Base-by-base conservation (phyloP, 2,797 vertebrate species). In the Enteromius thamalakanensis region DNA sequence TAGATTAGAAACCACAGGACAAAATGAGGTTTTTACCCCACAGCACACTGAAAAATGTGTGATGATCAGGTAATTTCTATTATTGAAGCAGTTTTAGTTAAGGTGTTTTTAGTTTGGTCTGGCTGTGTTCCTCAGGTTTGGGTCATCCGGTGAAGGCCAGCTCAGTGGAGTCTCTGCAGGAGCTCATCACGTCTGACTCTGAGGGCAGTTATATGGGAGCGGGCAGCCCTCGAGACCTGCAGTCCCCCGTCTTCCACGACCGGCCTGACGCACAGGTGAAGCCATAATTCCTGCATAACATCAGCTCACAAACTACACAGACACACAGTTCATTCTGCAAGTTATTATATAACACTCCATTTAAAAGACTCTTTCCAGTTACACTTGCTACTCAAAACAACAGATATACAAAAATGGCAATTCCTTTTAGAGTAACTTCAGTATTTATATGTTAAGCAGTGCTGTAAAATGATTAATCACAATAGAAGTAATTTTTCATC, bases 131-230 rank as follows among this genome's bases (percentile, higher is more conserved):
- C 17, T 10, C 42, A 78, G 76, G 60, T 65, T 9, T 65, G 40
- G 23, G 83, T 21, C 14, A 58, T 60, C 93, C 95, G 47, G 93
- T 88, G 87, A 97, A 96, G 85, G 93, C 94, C 26, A 97, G 94
- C 91, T 99, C 97, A 5, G 90, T 95, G 40, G 98, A 99, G 86
- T 99, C 98, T n/a, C 95, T 99, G 90, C 96, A 96, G 89, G 98
- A 99, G 85, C 91, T 97, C 58, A 86, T 98, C 89, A 98, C 96
- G 0, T 99, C 98, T 3, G 98, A 99, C 90, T 99, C 98, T 0
- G 98, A 99, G 93, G 95, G 97, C 85, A 99, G 98, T 94, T 98
- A 92, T 0, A 94, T 93, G 83, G 98, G 95, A 77, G 92, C 95
- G 79, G 90, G 95, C 80, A 99, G 98, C 86, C 98, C 98, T 84